Evolutionary conservation across 2,797 vertebrate genomes (phyloP).

Genomic region (Cyclopterus lumpus): DNA sequence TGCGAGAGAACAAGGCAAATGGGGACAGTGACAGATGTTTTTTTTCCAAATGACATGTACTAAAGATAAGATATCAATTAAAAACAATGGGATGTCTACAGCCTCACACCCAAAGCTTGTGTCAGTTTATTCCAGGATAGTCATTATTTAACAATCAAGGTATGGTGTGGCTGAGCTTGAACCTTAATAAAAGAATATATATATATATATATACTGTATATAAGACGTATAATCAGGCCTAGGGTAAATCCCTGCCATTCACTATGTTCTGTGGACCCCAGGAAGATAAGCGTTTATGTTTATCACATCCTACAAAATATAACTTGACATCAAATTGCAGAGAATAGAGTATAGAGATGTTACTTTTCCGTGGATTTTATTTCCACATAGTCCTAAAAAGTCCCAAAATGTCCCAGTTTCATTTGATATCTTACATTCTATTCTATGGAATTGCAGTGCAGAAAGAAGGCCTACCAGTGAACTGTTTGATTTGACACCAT

Average conservation of each 20-base stretch:
- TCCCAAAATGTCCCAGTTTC: too few species aligned
- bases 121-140: not conserved
- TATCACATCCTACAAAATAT: not conserved
- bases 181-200: too few species aligned
- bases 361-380: not conserved
- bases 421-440: too few species aligned
- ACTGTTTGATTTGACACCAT: too few species aligned
- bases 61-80: not conserved
- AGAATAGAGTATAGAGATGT: not conserved
- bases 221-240: not conserved
- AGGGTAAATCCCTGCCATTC: not conserved
- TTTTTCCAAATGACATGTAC: not conserved
- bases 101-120: not conserved
- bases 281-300: too few species aligned
- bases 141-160: not conserved
- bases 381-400: too few species aligned
- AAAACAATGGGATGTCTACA: not conserved
- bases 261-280: too few species aligned
- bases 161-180: not conserved
- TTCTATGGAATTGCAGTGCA: too few species aligned
- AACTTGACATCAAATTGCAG: not conserved
- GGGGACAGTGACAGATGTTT: not conserved
- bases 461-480: too few species aligned
- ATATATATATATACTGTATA: too few species aligned
- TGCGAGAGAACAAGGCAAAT: not conserved